Base-by-base conservation (phyloP, 2,888 invertebrate species). In the Anodontia alba region DNA sequence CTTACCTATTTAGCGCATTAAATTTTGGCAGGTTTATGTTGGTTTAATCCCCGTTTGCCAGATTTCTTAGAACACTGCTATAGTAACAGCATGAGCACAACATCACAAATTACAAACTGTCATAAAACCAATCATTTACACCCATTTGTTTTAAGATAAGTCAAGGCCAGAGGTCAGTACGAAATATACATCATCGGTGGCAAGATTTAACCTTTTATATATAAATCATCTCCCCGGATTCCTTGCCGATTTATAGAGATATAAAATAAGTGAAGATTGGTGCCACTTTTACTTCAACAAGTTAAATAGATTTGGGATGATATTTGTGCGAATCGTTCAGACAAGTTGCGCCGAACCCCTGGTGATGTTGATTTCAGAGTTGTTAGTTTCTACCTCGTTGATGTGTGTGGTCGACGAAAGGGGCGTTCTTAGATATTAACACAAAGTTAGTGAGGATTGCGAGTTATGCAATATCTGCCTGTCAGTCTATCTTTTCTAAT, bases 181-280 rank as follows among this genome's bases (percentile, higher is more conserved):
- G 74, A 54, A 31, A 75, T 70, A 80, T 80, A 83, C 73, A 83
- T 83, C 83, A 80, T 43, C 76, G 66, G 69, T 74, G 42, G 70
- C 80, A 78, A 80, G 80, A 78, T 80, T 80, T 78, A 74, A 80
- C 83, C 83, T 78, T 69, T 46, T 75, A 67, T 80, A 78, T 80
- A 80, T 83, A 83, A 84, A 84, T 84, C 83, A 84, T 62, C 62
- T 33, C 12, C 20, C 10, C 17, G 33, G 23, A 31, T 62, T 17
- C 1, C 62, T 62, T 29, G 29, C 10, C 31, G 62, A 62, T 62
- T 62, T 62, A 62, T 62, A 62, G 62, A 62, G 62, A 62, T 62
- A 62, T 62, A 62, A 62, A 62, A 31, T 62, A 62, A 62, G 33
- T 62, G 62, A 33, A 62, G 62, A 62, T 33, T 62, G 33, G 33